Evolutionary conservation across 2,888 invertebrate genomes (phyloP), one percentile per base, ranked within the genome.

Genomic region (Drosophila anceps): DNA sequence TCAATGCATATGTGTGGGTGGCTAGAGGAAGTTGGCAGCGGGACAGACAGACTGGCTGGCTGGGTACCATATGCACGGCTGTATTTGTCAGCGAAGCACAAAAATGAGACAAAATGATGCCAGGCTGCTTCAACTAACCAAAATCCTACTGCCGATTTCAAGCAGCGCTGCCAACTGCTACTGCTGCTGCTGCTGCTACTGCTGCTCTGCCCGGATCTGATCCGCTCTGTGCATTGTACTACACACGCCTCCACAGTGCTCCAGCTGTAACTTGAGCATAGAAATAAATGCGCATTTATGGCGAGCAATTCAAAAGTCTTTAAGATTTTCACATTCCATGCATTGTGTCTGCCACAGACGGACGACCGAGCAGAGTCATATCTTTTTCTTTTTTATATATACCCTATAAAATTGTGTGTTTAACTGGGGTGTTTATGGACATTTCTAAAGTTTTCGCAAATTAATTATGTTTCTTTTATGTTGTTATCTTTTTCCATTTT

Each of bases 251-350:
- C 57, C 65, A 53, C 43, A 39, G 48, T 44, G 20, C 50, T 27
- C 57, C 58, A 57, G 59, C 70, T 67, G 84, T 73, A 81, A 88
- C 85, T 88, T 81, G 90, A 86, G 84, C 87, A 87, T 84, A 86
- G 90, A 88, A 85, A 86, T 86, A 86, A 90, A 86, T 86, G 86
- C 90, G 86, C 86, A 87, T 90, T 87, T 87, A 87, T 87, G 90
- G 88, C 76, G 73, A 89, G 90, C 86, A 87, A 87, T 87, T 90
- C 86, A 90, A 87, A 87, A 90, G 86, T 87, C 86, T 87, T 87
- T 87, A 87, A 87, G 86, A 87, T 87, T 87, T 85, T 77, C 86
- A 81, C 90, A 87, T 87, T 88, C 90, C 90, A 78, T 83, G 88
- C 90, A 88, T 90, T 85, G 84, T 86, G 74, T 77, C 72, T 82